Percentiles rank a stretch among this genome's conserved stretches.
phyloP scores from a whole-genome alignment of 2,113 vertebrate genomes.

The Poecile atricapillus region DNA sequence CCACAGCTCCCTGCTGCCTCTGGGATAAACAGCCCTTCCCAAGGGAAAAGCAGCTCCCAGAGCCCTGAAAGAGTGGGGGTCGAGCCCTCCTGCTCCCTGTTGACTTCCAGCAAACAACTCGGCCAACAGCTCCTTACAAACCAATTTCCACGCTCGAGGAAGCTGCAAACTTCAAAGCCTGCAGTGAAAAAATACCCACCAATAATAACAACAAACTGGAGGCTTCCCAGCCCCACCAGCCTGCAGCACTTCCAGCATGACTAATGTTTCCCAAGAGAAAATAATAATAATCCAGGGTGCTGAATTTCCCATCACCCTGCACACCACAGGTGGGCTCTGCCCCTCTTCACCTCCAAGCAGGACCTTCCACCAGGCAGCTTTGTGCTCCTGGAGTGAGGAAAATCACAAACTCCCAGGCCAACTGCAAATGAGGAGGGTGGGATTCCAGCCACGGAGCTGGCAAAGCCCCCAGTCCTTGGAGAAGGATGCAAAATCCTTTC shows the following conservation, averaged over 20 bases:
- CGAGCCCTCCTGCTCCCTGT: not conserved
- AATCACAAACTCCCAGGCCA: not conserved
- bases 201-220: conserved; percentile 1
- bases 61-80: not conserved
- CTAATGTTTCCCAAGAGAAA: conserved; percentile 5
- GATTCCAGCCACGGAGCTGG: not conserved
- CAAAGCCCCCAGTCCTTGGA: not conserved
- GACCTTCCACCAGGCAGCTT: not conserved
- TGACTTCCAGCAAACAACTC: not conserved
- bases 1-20: not conserved
- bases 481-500: not conserved
- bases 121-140: not conserved
- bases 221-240: not conserved
- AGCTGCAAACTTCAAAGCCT: conserved; percentile 31
- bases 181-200: not conserved
- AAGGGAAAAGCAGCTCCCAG: not conserved
- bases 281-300: not conserved
- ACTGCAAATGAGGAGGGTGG: not conserved
- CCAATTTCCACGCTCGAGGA: not conserved
- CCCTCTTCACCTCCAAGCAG: not conserved
- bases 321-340: conserved; percentile 29
- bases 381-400: accelerated
- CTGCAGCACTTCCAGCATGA: conserved; percentile 11
- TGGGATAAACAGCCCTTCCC: not conserved
- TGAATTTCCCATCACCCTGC: not conserved